phyloP scores from a whole-genome alignment of 2,797 vertebrate genomes.

The Pelochelys cantorii region DNA sequence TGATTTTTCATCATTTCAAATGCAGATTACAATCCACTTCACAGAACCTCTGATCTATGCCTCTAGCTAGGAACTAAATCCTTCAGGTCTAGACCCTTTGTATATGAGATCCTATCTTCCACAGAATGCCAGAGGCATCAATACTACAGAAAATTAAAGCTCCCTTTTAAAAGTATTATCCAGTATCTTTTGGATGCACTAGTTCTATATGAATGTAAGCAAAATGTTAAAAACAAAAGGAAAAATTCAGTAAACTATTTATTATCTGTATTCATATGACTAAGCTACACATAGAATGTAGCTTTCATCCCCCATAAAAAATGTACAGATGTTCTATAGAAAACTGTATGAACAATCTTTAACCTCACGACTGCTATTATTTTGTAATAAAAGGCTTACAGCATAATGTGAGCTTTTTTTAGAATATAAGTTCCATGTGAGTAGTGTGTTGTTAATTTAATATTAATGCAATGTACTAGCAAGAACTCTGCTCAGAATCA shows the following conservation, averaged over 20 bases:
- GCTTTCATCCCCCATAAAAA: constrained; percentile 71
- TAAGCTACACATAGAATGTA: constrained; percentile 69
- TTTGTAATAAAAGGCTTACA: constrained; percentile 81
- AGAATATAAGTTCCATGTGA: constrained; percentile 75
- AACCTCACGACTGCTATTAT: constrained; percentile 81
- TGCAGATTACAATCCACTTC: constrained; percentile 59
- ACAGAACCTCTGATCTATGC: constrained; percentile 50
- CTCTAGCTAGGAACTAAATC: constrained; percentile 59
- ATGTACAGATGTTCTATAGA: constrained; percentile 76
- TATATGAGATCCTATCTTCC: constrained; percentile 56
- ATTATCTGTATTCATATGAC: constrained; percentile 72
- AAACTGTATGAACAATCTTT: constrained; percentile 77
- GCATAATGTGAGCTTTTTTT: constrained; percentile 80
- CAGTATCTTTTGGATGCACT: constrained; percentile 51
- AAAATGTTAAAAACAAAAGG: constrained; percentile 60
- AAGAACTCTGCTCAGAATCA: constrained; percentile 71
- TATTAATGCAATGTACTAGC: constrained; percentile 76
- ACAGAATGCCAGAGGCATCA: constrained; percentile 59
- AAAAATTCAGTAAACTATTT: constrained; percentile 63
- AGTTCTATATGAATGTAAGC: constrained; percentile 47
- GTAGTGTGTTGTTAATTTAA: constrained; percentile 79
- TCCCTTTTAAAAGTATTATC: constrained; percentile 54
- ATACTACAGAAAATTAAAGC: constrained; percentile 61
- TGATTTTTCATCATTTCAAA: constrained; percentile 57
- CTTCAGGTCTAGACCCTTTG: constrained; percentile 54